These are phyloP conservation scores for Solea senegalensis DNA, from an alignment of 2,113 vertebrate species.

Conservation along the genomic window DNA sequence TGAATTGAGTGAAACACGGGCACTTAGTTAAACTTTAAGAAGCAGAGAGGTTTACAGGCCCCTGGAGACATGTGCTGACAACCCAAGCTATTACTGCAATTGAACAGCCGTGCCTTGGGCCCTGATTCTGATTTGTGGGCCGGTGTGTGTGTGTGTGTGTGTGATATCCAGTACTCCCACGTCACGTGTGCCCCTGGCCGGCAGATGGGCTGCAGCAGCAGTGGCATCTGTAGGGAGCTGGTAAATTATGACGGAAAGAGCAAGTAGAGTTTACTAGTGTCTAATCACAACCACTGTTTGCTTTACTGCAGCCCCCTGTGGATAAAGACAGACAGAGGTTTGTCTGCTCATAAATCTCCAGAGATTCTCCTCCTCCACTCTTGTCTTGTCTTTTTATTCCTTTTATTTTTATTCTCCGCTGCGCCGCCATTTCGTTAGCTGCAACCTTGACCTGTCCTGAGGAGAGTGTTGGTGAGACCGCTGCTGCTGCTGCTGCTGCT, in stretches of 20 bases:
- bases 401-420: not conserved
- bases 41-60: conserved; percentile 39
- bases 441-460: conserved; percentile 59
- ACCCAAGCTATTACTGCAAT: conserved; percentile 56
- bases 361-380: conserved; percentile 19
- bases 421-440: conserved; percentile 55
- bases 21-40: conserved; percentile 42
- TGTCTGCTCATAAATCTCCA: conserved; percentile 46
- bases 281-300: conserved; percentile 65
- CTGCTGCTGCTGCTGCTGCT: too few relatives aligned
- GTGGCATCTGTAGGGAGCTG: conserved; percentile 19
- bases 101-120: conserved; percentile 33
- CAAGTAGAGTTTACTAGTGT: conserved; percentile 37
- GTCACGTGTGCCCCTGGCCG: conserved; percentile 10
- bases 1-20: conserved; percentile 10
- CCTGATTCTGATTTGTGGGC: conserved; percentile 52
- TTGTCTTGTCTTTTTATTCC: conserved; percentile 16
- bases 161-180: conserved; percentile 2
- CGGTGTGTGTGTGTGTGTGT: conserved; percentile 32
- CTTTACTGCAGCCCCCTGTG: conserved; percentile 44
- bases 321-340: conserved; percentile 41
- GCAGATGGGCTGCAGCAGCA: conserved; percentile 9
- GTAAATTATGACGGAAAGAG: conserved; percentile 50
- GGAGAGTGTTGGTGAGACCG: conserved; percentile 5
- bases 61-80: conserved; percentile 49